Evolutionary conservation across 2,113 vertebrate species (phyloP).

Genomic region (Anguilla rostrata): DNA sequence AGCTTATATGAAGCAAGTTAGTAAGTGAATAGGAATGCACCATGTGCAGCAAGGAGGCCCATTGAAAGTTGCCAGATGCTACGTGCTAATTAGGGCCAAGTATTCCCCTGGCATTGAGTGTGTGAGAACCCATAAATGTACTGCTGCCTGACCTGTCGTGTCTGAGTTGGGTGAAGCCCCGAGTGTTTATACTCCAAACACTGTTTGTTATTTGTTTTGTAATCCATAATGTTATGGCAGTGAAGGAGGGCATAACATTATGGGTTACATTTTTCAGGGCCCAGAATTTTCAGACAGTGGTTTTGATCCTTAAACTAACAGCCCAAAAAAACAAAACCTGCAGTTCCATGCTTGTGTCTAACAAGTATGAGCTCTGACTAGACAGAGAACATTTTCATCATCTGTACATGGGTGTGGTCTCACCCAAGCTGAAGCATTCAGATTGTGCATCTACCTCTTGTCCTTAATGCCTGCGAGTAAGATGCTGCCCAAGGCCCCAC

Average conservation of each 20-base stretch:
- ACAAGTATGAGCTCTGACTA: background rate
- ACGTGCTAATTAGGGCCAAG: constrained; percentile 74
- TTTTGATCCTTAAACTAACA: background rate
- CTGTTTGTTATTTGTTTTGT: constrained; percentile 57
- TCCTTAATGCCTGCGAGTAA: background rate
- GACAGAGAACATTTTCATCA: background rate
- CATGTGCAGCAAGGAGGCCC: constrained; percentile 64
- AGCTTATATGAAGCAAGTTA: constrained; percentile 62
- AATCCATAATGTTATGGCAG: constrained; percentile 43
- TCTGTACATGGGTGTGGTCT: background rate
- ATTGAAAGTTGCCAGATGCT: constrained; percentile 94
- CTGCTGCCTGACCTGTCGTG: constrained; percentile 65
- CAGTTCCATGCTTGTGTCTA: background rate
- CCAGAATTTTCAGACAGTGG: background rate
- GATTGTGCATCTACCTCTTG: background rate
- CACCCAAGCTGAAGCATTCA: background rate
- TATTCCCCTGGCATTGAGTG: constrained; percentile 74
- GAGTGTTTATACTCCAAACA: constrained; percentile 59
- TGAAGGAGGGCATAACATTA: constrained; percentile 12
- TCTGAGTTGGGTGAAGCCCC: constrained; percentile 56
- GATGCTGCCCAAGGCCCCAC: background rate
- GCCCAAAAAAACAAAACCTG: background rate
- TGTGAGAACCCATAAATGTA: constrained; percentile 78
- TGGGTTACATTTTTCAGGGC: constrained; percentile 34
- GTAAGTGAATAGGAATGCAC: constrained; percentile 82